Evolutionary conservation across 2,113 vertebrate genomes (phyloP).

Genomic region (Neodontobutis hainanensis): DNA sequence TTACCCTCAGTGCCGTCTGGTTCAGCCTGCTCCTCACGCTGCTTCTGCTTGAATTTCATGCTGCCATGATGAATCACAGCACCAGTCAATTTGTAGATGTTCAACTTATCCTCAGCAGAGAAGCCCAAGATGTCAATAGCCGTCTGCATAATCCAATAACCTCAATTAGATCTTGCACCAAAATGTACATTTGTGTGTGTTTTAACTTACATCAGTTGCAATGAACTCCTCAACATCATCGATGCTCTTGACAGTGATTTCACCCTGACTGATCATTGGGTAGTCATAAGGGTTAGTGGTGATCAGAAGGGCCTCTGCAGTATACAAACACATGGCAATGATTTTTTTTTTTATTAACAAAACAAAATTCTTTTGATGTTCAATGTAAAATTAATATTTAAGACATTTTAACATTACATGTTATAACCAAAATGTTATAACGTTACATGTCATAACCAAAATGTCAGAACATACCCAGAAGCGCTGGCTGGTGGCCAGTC

Average conservation of each 20-base stretch:
- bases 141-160: constrained; percentile 45
- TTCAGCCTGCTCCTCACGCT: constrained; percentile 75
- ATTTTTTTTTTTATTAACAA: no score
- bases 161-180: no score
- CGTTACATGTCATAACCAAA: background rate
- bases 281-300: constrained; percentile 76
- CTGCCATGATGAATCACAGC: constrained; percentile 83
- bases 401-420: no score
- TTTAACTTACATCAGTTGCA: constrained; percentile 65
- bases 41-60: constrained; percentile 76
- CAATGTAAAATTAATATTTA: no score
- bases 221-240: constrained; percentile 70
- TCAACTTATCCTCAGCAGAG: constrained; percentile 83
- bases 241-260: constrained; percentile 72
- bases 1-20: constrained; percentile 75
- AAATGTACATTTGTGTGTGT: background rate
- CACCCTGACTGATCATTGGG: constrained; percentile 72
- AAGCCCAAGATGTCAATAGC: constrained; percentile 83
- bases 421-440: no score
- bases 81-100: constrained; percentile 87
- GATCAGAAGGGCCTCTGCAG: constrained; percentile 74
- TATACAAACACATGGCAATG: background rate
- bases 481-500: constrained; percentile 77
- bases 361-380: no score
- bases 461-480: constrained; percentile 58